Evolutionary conservation across 2,888 invertebrate species (phyloP).

Genomic region (Dasysyrphus tricinctus): DNA sequence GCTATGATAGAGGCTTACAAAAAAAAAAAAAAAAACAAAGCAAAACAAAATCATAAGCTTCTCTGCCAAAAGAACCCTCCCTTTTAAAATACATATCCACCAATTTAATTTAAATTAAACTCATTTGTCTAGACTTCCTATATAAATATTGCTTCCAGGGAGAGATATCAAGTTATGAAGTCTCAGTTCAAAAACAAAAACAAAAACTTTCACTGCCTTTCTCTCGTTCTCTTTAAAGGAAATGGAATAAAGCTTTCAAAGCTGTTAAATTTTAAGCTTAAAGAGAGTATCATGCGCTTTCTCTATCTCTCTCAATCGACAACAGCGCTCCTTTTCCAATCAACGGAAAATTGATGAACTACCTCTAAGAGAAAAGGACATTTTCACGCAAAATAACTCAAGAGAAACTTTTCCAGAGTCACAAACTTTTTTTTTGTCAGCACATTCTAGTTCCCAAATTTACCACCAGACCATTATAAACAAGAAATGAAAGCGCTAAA

Average conservation of each 20-base stretch:
- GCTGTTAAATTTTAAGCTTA: background rate
- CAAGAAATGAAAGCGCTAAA: constrained; percentile 28
- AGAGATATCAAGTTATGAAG: constrained; percentile 16
- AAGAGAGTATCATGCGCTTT: constrained; percentile 53
- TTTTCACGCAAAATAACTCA: constrained; percentile 39
- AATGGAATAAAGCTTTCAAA: background rate
- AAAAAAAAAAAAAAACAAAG: background rate
- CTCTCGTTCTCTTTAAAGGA: background rate
- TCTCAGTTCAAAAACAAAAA: background rate
- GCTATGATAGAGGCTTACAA: background rate
- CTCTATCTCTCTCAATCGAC: background rate
- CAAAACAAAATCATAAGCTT: background rate
- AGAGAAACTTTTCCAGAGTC: constrained; percentile 48
- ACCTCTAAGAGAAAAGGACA: constrained; percentile 33
- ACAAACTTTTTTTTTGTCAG: constrained; percentile 46
- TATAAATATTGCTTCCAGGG: constrained; percentile 16
- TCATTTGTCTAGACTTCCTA: constrained; percentile 69
- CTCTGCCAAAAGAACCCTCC: background rate
- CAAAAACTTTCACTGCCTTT: background rate
- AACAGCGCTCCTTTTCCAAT: constrained; percentile 36
- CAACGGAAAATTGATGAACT: constrained; percentile 25
- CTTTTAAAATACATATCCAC: background rate
- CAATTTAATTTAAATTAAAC: constrained; percentile 47
- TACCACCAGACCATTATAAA: constrained; percentile 6
- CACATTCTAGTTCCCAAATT: constrained; percentile 38